These are phyloP conservation scores for Odontesthes bonariensis DNA, from an alignment of 2,113 vertebrate genomes.

Conservation along the genomic window DNA sequence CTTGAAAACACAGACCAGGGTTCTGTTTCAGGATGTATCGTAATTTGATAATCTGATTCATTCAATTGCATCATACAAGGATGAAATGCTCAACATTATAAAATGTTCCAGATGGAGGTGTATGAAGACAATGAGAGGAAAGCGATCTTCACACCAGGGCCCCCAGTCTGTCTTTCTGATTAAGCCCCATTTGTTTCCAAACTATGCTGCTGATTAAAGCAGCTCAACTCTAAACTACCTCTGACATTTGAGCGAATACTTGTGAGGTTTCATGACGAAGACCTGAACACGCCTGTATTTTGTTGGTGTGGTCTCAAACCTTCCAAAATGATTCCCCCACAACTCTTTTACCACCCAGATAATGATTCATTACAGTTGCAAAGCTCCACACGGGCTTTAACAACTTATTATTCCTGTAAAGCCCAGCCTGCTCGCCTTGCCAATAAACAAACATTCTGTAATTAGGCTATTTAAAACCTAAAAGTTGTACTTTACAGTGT, in stretches of 20 bases:
- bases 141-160: conserved; percentile 39
- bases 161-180: conserved; percentile 47
- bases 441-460: conserved; percentile 64
- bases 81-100: conserved; percentile 25
- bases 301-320: conserved; percentile 53
- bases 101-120: conserved; percentile 58
- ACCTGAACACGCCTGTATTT: conserved; percentile 26
- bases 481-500: conserved; percentile 36
- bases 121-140: conserved; percentile 28
- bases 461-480: conserved; percentile 53
- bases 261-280: conserved; percentile 21
- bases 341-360: conserved; percentile 71
- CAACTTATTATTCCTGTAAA: conserved; percentile 70
- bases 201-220: conserved; percentile 41
- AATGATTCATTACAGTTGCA: conserved; percentile 67
- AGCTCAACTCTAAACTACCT: conserved; percentile 29
- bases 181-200: conserved; percentile 41
- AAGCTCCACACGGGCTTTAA: conserved; percentile 68
- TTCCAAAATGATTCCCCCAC: conserved; percentile 63
- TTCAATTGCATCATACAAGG: conserved; percentile 23
- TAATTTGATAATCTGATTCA: conserved; percentile 20
- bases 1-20: conserved; percentile 16
- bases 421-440: conserved; percentile 35
- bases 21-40: conserved; percentile 20
- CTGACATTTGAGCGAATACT: conserved; percentile 52